Evolutionary conservation across 2,113 vertebrate genomes (phyloP).

Genomic region (Nerophis lumbriciformis): DNA sequence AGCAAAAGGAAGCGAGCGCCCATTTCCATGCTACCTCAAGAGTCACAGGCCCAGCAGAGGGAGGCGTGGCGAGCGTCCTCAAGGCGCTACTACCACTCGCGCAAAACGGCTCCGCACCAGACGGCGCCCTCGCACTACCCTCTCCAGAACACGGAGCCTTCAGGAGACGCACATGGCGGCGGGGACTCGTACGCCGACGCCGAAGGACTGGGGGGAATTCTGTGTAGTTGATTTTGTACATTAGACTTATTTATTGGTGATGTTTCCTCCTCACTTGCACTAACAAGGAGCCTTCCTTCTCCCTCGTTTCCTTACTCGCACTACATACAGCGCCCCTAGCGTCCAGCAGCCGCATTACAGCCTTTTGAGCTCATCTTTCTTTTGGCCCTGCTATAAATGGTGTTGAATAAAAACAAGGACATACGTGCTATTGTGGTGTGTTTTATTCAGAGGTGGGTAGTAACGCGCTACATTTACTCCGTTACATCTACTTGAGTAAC

Average conservation of each 20-base stretch:
- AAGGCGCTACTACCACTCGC: constrained; percentile 42
- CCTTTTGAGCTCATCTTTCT: background rate
- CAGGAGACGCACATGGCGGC: background rate
- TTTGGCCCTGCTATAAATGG: background rate
- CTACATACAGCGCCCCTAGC: constrained; percentile 23
- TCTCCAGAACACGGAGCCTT: constrained; percentile 11
- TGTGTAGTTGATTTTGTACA: constrained; percentile 46
- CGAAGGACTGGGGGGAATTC: constrained; percentile 44
- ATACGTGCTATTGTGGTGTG: background rate
- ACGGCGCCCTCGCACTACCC: background rate
- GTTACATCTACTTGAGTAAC: too few species aligned
- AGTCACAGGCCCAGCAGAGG: constrained; percentile 40
- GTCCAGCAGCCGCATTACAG: constrained; percentile 18
- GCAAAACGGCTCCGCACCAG: constrained; percentile 34
- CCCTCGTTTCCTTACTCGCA: background rate
- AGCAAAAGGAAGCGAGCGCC: constrained; percentile 12
- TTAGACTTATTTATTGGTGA: background rate
- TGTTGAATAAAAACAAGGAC: background rate
- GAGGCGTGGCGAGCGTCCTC: constrained; percentile 57
- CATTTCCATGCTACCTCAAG: constrained; percentile 21
- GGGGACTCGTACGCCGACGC: constrained; percentile 19
- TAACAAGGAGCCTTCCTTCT: background rate
- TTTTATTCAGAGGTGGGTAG: too few species aligned
- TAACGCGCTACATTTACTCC: too few species aligned
- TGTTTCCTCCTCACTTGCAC: background rate